A percentile compares a stretch with the other conserved stretches of the same genome.
Conservation (phyloP, 2,797 vertebrate species). For the Orestias chungarensis region DNA sequence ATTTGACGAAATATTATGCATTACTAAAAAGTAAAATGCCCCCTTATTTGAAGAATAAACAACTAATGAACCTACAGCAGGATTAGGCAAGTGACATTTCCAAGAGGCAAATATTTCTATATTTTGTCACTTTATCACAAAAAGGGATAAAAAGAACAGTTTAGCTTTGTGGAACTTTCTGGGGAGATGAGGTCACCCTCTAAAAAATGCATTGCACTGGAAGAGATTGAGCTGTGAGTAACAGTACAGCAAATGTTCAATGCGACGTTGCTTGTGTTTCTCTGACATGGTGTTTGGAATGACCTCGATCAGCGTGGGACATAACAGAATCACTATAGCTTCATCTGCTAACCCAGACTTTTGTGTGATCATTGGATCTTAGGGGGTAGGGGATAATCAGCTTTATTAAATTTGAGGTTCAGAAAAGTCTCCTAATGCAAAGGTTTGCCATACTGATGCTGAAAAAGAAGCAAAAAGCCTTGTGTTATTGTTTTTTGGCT, state of each 20-base stretch:
- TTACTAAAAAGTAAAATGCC: slow-evolving; percentile 40
- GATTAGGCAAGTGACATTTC: slow-evolving; percentile 66
- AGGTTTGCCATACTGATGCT: background rate
- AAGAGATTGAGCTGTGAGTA: slow-evolving; percentile 42
- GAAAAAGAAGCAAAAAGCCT: too few species aligned
- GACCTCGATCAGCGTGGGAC: slow-evolving; percentile 20
- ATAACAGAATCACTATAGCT: slow-evolving; percentile 14
- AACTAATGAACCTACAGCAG: slow-evolving; percentile 37
- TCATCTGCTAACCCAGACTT: slow-evolving; percentile 19
- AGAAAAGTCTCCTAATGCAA: background rate
- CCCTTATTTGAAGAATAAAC: slow-evolving; percentile 21
- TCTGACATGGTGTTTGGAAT: slow-evolving; percentile 47
- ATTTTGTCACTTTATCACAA: slow-evolving; percentile 46
- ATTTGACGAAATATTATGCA: background rate
- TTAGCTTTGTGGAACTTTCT: slow-evolving; percentile 33
- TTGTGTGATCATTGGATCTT: slow-evolving; percentile 15
- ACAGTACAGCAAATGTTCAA: slow-evolving; percentile 44
- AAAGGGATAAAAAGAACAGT: slow-evolving; percentile 31
- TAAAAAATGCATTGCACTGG: slow-evolving; percentile 67
- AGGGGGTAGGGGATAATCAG: background rate
- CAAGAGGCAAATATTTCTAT: slow-evolving; percentile 64
- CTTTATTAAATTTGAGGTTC: background rate
- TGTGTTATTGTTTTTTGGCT: background rate
- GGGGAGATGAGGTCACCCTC: slow-evolving; percentile 55
- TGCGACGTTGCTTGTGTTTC: slow-evolving; percentile 40